Evolutionary conservation across 2,888 invertebrate genomes (phyloP), one percentile per base, ranked within the genome.

Genomic region (Hydroisotoma schaefferi): DNA sequence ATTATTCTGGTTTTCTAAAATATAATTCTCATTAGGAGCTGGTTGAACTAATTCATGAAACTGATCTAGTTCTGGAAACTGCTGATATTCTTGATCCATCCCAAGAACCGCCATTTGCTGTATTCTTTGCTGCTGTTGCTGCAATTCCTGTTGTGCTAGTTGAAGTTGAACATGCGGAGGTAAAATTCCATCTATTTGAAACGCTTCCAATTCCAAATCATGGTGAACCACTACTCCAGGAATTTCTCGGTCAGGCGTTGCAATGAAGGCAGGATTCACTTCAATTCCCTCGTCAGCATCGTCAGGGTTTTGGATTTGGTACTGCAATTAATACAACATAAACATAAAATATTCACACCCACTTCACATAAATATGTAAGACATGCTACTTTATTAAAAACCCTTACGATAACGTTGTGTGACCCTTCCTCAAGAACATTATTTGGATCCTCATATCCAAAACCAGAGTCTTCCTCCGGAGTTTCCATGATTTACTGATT

Each of bases 201-300:
- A 5, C 15, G 33, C 8, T 33, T 33, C 33, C 5, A 20, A 15
- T 40, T 40, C 61, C 1, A 26, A 47, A 47, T 53, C 18, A 2
- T 37, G 40, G 26, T 49, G 22, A 22, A 27, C 60, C 44, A 33
- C 44, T 25, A 33, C 37, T 10, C 23, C 15, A 23, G 40, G 27
- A 37, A 12, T 29, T 20, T 28, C 15, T 12, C 29, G 56, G 27
- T 65, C 57, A 38, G 49, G 56, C 46, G 40, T 53, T 8, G 38
- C 54, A 10, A 58, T 26, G 20, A 26, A 55, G 18, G 43, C 37
- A 5, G 62, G 58, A 49, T 65, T 63, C 4, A 63, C 33, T 15
- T 67, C 55, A 22, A 70, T 70, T 23, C 70, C 70, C 43, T 70
- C 70, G 51, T 70, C 70, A 1, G 64, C 28, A n/a, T 68, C 70